Base-by-base conservation (phyloP, 2,888 invertebrate species). In the Ochropacha duplaris region DNA sequence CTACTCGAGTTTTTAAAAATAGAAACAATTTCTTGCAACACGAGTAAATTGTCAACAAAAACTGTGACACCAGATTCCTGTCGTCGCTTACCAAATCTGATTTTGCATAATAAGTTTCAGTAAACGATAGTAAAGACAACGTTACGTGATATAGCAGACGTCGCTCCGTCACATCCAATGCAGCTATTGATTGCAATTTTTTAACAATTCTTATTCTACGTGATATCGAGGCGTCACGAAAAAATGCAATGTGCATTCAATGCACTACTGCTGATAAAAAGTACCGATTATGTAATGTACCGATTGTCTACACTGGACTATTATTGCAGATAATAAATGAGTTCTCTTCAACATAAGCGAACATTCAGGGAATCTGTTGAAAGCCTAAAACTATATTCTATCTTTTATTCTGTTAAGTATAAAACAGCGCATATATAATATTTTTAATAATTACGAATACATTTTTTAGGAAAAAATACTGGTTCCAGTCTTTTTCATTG, bases 161-260 rank as follows among this genome's bases (percentile, higher is more conserved):
- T 44, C 19, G 19, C 19, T 39, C 34, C 36, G n/a, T n/a, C n/a
- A n/a, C 14, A 34, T 34, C 3, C 34, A 14, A 34, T 34, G 5
- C 39, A 39, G 39, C 16, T 39, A 6, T 14, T 16, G 39, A 39
- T 39, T 39, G 39, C 39, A 39, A 16, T 39, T 39, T 54, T 22
- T 57, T 39, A 56, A 50, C 34, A 54, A 28, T 36, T 54, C 50
- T 54, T 31, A 49, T 52, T 49, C 52, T 26, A n/a, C 54, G 22
- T 24, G 22, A 54, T 54, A 39, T 59, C 19, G 36, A 1, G 36
- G 36, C n/a, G 8, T 19, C 44, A 6, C 14, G 57, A 57, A 57
- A 55, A 60, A 57, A 57, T 57, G 59, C 59, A 55, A 54, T 51
- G 3, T 54, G 57, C 60, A 55, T 58, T 51, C 34, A 28, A 22